phyloP scores from a whole-genome alignment of 1,140 invertebrate species.

The Phenacoccus solenopsis region DNA sequence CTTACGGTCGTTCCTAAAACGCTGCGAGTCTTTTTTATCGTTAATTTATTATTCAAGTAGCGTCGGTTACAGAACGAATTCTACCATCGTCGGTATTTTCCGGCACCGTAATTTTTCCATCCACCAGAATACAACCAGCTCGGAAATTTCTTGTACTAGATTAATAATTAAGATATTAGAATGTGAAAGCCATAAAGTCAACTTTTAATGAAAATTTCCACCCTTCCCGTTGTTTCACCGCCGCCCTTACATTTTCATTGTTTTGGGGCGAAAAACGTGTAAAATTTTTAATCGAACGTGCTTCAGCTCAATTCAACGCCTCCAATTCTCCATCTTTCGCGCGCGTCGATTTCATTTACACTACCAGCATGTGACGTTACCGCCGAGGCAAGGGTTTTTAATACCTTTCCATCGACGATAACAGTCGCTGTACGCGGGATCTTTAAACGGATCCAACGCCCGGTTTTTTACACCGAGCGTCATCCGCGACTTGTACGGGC shows the following conservation, averaged over 20 bases:
- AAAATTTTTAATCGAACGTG: neutral
- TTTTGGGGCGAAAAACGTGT: no score
- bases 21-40: neutral
- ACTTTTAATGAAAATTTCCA: neutral
- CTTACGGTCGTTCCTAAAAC: no score
- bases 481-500: no score
- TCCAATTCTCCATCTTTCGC: neutral
- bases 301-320: neutral
- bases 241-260: neutral
- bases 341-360: neutral
- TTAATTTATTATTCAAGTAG: constrained; percentile 3
- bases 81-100: neutral
- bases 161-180: constrained; percentile 4
- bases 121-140: neutral
- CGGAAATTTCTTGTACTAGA: neutral
- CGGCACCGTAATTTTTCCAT: neutral
- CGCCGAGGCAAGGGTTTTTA: no score
- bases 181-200: neutral
- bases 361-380: no score
- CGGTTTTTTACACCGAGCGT: no score
- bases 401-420: no score
- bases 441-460: no score
- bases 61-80: neutral
- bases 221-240: neutral
- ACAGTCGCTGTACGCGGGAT: no score